phyloP scores from a whole-genome alignment of 2,797 vertebrate genomes.

The Ambastaia sidthimunki region DNA sequence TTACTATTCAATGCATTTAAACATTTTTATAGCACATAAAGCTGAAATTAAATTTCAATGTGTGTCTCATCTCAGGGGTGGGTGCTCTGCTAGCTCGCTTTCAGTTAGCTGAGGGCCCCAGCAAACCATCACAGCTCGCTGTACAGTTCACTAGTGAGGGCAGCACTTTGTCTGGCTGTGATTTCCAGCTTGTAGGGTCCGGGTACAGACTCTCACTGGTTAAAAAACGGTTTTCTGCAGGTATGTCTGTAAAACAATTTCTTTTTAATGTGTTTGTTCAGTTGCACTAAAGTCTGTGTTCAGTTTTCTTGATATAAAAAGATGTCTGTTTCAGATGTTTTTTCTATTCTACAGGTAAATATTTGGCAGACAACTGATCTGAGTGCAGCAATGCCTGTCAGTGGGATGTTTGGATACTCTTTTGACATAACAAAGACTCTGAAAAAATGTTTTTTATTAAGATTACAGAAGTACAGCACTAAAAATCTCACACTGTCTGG shows the following conservation, averaged over 20 bases:
- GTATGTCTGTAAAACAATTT: constrained; percentile 66
- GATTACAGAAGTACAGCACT: constrained; percentile 34
- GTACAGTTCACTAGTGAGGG: constrained; percentile 98
- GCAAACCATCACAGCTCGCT: constrained; percentile 87
- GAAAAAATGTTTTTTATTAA: constrained; percentile 43
- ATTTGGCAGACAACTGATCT: constrained; percentile 94
- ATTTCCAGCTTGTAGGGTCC: constrained; percentile 93
- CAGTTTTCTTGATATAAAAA: not conserved
- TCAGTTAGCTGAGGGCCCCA: constrained; percentile 88
- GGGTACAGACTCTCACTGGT: constrained; percentile 96
- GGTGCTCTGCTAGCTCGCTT: constrained; percentile 94
- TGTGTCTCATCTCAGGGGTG: constrained; percentile 79
- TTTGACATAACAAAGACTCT: constrained; percentile 54
- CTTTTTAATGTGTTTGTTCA: too few relatives aligned
- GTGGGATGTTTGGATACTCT: constrained; percentile 56
- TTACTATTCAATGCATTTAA: too few relatives aligned
- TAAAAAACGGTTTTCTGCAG: constrained; percentile 97
- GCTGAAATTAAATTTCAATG: not conserved
- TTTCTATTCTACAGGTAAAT: constrained; percentile 88
- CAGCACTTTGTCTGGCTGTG: constrained; percentile 92
- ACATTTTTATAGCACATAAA: too few relatives aligned
- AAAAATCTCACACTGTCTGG: constrained; percentile 40
- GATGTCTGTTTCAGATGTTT: not conserved
- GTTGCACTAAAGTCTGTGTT: too few relatives aligned
- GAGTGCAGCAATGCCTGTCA: constrained; percentile 62